Conservation (phyloP, 2,797 vertebrate species). For the Mionectes olivaceus region DNA sequence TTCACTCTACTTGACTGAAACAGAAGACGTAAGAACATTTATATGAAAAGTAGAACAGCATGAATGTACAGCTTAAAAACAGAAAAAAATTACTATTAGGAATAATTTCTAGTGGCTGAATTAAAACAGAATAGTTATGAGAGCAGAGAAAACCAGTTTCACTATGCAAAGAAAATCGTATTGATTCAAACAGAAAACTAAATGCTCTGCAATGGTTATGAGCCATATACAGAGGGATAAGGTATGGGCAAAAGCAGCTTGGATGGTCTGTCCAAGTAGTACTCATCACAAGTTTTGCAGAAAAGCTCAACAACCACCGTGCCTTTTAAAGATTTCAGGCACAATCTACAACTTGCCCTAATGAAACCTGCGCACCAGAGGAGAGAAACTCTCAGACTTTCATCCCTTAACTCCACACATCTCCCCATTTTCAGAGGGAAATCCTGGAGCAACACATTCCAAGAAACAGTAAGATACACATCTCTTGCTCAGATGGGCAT, state of each 20-base stretch:
- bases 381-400: not conserved
- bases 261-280: not conserved
- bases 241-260: not conserved
- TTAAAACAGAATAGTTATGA: constrained; percentile 37
- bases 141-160: not conserved
- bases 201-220: not conserved
- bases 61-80: not conserved
- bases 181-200: not conserved
- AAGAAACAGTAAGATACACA: not conserved
- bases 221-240: not conserved
- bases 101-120: constrained; percentile 1
- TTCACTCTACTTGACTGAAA: constrained; percentile 46
- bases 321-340: not conserved
- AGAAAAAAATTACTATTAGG: not conserved
- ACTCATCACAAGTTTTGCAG: not conserved
- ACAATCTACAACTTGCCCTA: not conserved
- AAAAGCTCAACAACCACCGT: not conserved
- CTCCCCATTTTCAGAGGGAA: not conserved
- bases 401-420: not conserved
- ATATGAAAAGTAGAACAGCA: not conserved
- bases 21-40: constrained; percentile 18
- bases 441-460: not conserved
- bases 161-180: not conserved
- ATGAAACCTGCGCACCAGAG: not conserved
- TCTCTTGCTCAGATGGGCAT: not conserved